Base-by-base conservation (phyloP, 2,113 vertebrate species). In the Syrmaticus mikado region DNA sequence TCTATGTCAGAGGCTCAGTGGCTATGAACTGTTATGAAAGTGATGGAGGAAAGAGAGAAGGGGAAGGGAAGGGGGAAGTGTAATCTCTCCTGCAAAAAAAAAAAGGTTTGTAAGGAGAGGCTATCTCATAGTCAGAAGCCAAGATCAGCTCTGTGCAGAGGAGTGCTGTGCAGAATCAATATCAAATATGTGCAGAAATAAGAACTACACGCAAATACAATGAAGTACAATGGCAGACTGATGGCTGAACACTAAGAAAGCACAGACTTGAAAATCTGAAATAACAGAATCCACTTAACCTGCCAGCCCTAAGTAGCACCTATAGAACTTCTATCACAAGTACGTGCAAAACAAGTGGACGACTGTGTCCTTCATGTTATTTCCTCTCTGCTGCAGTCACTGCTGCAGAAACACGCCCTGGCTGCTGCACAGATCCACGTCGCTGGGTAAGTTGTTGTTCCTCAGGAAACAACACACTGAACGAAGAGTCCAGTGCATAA, bases 371-470 rank as follows among this genome's bases (percentile, higher is more conserved):
- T 61, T 19, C 28, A 28, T 3, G 1, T 36, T 71, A 5, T 77
- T 46, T 64, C 50, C 57, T 82, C 11, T 52, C 5, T 21, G 18
- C 10, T 50, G 50, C 85, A 58, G 10, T 10, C 0, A 0, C 18
- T 50, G 68, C 14, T 27, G n/a, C 53, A 72, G 28, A 55, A 22
- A 28, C 8, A 7, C 21, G 43, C 8, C 13, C 0, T 2, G 28
- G 22, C 48, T 1, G n/a, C 68, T 1, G n/a, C 68, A 55, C 22
- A 34, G 66, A 30, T 20, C 38, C 3, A 13, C 24, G 9, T 32
- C 10, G 81, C 32, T 11, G 38, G 64, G 34, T 14, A 41, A 82
- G 61, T n/a, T 21, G 20, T 27, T 85, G 64, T 67, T 84, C 85
- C 86, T 74, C 36, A 8, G 50, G 32, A 48, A 86, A 57, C 46